phyloP scores from a whole-genome alignment of 2,888 invertebrate species.

The Gortyna flavago region DNA sequence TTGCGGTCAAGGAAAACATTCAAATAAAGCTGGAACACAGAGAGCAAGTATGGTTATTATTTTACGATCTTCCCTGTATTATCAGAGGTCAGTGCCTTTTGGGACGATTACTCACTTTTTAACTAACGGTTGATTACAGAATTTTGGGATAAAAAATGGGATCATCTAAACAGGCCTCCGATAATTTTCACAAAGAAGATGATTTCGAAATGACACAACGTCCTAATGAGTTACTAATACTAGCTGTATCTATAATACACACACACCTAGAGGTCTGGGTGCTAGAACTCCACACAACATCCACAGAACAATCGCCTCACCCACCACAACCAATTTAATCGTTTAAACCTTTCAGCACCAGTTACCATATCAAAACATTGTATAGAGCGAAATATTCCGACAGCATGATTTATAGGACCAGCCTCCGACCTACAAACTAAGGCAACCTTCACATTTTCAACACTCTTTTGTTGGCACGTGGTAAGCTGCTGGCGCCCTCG shows the following conservation, averaged over 20 bases:
- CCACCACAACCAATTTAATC: conserved; percentile 56
- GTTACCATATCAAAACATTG: conserved; percentile 75
- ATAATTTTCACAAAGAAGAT: background rate
- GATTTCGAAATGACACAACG: background rate
- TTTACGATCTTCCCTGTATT: background rate
- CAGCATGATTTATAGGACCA: conserved; percentile 88
- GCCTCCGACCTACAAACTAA: conserved; percentile 89
- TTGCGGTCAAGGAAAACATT: background rate
- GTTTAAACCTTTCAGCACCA: conserved; percentile 66
- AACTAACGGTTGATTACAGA: background rate
- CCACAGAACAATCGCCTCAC: conserved; percentile 30
- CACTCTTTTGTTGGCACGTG: conserved; percentile 88
- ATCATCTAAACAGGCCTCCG: no score
- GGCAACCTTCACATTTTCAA: conserved; percentile 89
- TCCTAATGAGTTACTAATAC: background rate
- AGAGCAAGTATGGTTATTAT: background rate
- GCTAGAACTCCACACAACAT: background rate
- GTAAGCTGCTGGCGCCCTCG: conserved; percentile 80
- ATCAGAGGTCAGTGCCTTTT: background rate
- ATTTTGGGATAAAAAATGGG: background rate
- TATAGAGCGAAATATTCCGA: conserved; percentile 83
- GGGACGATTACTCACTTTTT: background rate
- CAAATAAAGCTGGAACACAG: background rate
- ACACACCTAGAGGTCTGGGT: background rate
- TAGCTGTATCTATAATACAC: background rate